These are phyloP conservation scores for Dichetophora obliterata DNA, from an alignment of 2,888 invertebrate species.

Conservation along the genomic window DNA sequence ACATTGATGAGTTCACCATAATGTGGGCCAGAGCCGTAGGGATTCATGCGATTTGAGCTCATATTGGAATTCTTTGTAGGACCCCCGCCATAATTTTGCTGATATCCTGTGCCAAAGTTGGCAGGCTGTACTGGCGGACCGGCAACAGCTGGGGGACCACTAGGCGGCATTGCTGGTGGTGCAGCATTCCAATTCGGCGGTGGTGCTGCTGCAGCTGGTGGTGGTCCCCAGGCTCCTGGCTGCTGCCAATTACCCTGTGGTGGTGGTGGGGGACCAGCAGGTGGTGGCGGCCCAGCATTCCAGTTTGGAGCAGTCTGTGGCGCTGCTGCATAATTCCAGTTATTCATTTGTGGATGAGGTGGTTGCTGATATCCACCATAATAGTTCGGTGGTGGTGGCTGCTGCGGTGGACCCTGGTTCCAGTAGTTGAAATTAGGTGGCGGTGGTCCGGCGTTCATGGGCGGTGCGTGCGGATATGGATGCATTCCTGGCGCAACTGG, in stretches of 20 bases:
- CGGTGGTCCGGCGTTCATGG: conserved; percentile 68
- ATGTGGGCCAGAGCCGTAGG: conserved; percentile 67
- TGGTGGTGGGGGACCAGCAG: conserved; percentile 54
- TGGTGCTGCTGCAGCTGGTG: conserved; percentile 49
- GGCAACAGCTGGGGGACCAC: conserved; percentile 37
- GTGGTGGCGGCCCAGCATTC: conserved; percentile 58
- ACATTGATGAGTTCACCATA: conserved; percentile 53
- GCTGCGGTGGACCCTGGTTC: conserved; percentile 51
- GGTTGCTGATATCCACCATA: conserved; percentile 58
- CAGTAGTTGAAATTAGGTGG: conserved; percentile 62
- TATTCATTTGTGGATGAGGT: conserved; percentile 52
- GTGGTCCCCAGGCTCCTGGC: conserved; percentile 42
- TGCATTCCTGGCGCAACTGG: conserved; percentile 69
- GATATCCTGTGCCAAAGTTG: conserved; percentile 77
- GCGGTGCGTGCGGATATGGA: conserved; percentile 52
- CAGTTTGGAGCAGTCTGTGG: conserved; percentile 68
- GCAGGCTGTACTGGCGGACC: conserved; percentile 49
- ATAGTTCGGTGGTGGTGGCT: conserved; percentile 64
- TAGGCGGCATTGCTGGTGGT: conserved; percentile 50
- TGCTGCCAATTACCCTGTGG: conserved; percentile 47
- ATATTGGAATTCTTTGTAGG: conserved; percentile 79
- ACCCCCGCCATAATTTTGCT: conserved; percentile 86
- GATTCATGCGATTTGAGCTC: conserved; percentile 79
- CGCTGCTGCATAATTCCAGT: conserved; percentile 60
- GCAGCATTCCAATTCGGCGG: conserved; percentile 55